Evolutionary conservation across 2,113 vertebrate genomes (phyloP).

Genomic region (Thamnophis sirtalis): DNA sequence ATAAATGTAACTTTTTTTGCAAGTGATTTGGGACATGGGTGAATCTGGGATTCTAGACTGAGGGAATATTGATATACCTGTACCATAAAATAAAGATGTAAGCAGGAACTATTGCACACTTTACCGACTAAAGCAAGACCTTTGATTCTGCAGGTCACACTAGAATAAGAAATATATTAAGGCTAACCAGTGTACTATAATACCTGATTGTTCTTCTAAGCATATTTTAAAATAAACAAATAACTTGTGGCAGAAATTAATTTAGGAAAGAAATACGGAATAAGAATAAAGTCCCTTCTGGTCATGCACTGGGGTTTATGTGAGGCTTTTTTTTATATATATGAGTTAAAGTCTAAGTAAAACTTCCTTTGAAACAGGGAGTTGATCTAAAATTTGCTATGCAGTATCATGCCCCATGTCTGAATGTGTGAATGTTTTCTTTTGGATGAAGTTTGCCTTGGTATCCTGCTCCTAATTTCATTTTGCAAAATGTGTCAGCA

Average conservation of each 20-base stretch:
- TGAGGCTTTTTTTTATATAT: neutral
- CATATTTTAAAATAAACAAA: neutral
- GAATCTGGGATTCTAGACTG: neutral
- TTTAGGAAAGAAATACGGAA: neutral
- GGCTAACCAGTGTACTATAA: neutral
- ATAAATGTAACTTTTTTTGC: neutral
- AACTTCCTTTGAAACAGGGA: neutral
- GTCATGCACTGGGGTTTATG: neutral
- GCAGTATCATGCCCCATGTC: neutral
- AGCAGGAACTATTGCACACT: neutral
- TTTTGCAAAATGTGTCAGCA: neutral
- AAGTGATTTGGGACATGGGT: neutral
- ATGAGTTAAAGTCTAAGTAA: neutral
- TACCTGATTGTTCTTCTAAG: neutral
- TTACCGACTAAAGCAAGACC: neutral
- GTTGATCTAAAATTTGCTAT: neutral
- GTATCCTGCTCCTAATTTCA: neutral
- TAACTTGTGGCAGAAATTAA: neutral
- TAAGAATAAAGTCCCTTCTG: neutral
- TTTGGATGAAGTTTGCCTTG: neutral
- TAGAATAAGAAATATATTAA: neutral
- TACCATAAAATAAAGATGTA: neutral
- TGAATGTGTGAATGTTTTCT: neutral
- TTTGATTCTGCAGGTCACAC: neutral
- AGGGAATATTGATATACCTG: neutral